Conservation (phyloP, 2,888 invertebrate genomes). For the Galerucella pusilla region DNA sequence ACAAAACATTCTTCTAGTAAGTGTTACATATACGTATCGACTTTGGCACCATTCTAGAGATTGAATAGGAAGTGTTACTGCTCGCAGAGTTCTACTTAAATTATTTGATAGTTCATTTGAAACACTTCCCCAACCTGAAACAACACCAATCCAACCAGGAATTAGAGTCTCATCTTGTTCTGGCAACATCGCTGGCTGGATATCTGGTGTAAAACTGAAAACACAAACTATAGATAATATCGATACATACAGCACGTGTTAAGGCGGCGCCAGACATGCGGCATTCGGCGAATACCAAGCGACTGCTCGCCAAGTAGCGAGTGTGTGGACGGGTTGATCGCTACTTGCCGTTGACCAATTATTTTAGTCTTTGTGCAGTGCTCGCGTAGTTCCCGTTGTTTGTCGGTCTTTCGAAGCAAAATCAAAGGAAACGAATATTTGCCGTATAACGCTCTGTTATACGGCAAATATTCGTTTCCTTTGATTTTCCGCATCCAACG, state of each 20-base stretch:
- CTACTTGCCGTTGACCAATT: no score
- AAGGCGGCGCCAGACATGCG: no score
- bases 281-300: no score
- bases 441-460: no score
- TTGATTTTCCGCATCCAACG: no score
- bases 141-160: constrained; percentile 31
- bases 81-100: constrained; percentile 35
- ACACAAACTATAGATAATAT: background rate
- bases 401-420: no score
- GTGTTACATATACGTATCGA: constrained; percentile 34
- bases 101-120: constrained; percentile 2
- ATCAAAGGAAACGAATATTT: no score
- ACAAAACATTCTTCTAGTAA: constrained; percentile 48
- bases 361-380: no score
- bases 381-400: no score
- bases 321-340: no score
- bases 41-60: constrained; percentile 33
- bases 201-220: constrained; percentile 42
- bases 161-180: background rate
- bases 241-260: constrained; percentile 1
- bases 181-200: constrained; percentile 47
- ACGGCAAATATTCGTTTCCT: no score
- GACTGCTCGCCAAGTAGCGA: no score
- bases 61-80: constrained; percentile 42
- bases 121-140: constrained; percentile 47